These are phyloP conservation scores for Hephaestus fuliginosus DNA, from an alignment of 2,797 vertebrate species.

Conservation along the genomic window DNA sequence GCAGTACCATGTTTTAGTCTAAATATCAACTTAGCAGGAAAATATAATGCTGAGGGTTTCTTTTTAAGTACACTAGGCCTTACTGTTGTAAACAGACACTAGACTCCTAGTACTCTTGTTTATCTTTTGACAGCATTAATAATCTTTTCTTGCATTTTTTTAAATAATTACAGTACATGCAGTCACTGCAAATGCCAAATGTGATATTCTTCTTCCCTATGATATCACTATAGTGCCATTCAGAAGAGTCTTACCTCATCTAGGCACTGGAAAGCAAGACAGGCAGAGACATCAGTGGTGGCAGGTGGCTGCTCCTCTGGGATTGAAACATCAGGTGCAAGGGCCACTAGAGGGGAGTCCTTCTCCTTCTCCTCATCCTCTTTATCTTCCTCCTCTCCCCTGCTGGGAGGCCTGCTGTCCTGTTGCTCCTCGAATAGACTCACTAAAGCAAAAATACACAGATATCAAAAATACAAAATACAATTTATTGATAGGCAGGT, in stretches of 20 bases:
- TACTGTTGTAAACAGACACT: not conserved
- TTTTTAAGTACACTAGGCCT: not conserved
- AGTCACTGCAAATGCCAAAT: not conserved
- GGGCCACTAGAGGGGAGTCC: slow-evolving; percentile 64
- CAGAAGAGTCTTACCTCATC: slow-evolving; percentile 87
- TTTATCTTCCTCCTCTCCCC: slow-evolving; percentile 51
- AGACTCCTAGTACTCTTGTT: not conserved
- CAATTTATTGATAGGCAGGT: not conserved
- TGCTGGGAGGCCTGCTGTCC: slow-evolving; percentile 56
- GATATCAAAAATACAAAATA: not conserved
- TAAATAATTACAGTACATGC: slow-evolving; percentile 3
- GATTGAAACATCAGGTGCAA: slow-evolving; percentile 78
- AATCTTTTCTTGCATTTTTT: not conserved
- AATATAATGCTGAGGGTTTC: not conserved
- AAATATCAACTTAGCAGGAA: not conserved
- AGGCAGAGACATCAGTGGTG: slow-evolving; percentile 67
- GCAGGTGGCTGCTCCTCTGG: slow-evolving; percentile 71
- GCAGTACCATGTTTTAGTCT: not conserved
- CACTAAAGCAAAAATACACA: slow-evolving; percentile 75
- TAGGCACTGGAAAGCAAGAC: slow-evolving; percentile 87
- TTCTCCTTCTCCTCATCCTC: slow-evolving; percentile 36
- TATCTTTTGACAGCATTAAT: slow-evolving; percentile 1
- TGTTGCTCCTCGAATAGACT: slow-evolving; percentile 70
- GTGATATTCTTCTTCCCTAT: not conserved
- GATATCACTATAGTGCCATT: not conserved